Percentiles rank a stretch among this genome's conserved stretches.
phyloP scores from a whole-genome alignment of 2,113 vertebrate species.

The Benitochromis conjunctus region DNA sequence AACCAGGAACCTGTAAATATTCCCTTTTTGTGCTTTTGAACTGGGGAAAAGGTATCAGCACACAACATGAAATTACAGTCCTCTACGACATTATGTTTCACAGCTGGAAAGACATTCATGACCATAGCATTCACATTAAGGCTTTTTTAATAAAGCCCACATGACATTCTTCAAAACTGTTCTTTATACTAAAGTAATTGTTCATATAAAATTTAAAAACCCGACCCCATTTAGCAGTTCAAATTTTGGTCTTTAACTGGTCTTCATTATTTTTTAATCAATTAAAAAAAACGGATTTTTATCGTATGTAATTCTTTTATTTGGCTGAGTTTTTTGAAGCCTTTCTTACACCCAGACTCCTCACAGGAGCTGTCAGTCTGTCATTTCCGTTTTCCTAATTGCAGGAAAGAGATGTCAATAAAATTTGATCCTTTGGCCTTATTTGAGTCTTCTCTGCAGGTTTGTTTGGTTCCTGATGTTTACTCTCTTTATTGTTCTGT shows the following conservation, averaged over 20 bases:
- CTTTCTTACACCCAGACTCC: background rate
- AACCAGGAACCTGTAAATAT: background rate
- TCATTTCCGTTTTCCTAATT: slow-evolving; percentile 16
- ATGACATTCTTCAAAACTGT: background rate
- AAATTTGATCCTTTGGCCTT: slow-evolving; percentile 12
- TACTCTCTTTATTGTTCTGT: slow-evolving; percentile 53
- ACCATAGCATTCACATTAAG: background rate
- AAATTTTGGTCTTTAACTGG: background rate
- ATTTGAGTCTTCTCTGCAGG: slow-evolving; percentile 15
- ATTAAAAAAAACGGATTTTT: background rate
- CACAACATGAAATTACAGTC: background rate
- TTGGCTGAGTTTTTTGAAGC: background rate
- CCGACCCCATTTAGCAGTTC: background rate
- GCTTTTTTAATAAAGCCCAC: background rate
- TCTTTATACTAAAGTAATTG: background rate
- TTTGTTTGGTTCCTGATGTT: slow-evolving; percentile 24
- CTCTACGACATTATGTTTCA: background rate
- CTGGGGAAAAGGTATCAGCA: background rate
- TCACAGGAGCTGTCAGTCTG: background rate
- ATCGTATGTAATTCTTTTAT: background rate
- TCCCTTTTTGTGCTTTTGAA: background rate
- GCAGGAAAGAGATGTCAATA: slow-evolving; percentile 38
- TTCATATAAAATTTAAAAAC: background rate
- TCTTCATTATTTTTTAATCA: background rate
- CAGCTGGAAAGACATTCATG: background rate